These are phyloP conservation scores for Deilephila porcellus DNA, from an alignment of 2,888 invertebrate genomes.

Conservation along the genomic window DNA sequence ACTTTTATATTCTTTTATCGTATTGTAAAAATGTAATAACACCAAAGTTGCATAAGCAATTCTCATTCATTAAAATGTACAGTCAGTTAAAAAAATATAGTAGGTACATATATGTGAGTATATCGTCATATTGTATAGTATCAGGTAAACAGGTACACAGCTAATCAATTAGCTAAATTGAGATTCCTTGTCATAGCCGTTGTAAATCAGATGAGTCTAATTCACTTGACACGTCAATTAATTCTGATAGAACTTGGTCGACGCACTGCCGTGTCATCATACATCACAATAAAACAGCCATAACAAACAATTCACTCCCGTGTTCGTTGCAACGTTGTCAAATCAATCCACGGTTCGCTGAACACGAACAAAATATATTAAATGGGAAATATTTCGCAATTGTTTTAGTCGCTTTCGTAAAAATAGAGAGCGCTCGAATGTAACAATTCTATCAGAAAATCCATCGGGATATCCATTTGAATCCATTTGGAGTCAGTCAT, in stretches of 20 bases:
- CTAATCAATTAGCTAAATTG: too few species aligned
- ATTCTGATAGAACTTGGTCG: neutral
- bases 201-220: too few species aligned
- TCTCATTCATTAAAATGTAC: too few species aligned
- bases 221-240: too few species aligned
- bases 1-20: neutral
- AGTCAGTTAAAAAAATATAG: too few species aligned
- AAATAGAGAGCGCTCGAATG: conserved; percentile 39
- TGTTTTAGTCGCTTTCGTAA: conserved; percentile 41
- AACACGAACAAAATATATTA: conserved; percentile 14
- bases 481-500: conserved; percentile 75
- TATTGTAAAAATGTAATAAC: too few species aligned
- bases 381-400: conserved; percentile 34
- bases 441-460: conserved; percentile 72
- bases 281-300: neutral
- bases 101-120: too few species aligned
- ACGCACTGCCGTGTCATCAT: neutral
- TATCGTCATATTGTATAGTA: too few species aligned
- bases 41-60: too few species aligned
- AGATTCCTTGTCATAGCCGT: too few species aligned
- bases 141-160: too few species aligned
- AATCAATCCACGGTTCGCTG: conserved; percentile 2
- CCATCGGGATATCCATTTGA: conserved; percentile 44
- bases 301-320: neutral
- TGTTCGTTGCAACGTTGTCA: conserved; percentile 5